Evolutionary conservation across 2,888 invertebrate species (phyloP), one percentile per base, ranked within the genome.

Genomic region (Latrodectus hesperus): DNA sequence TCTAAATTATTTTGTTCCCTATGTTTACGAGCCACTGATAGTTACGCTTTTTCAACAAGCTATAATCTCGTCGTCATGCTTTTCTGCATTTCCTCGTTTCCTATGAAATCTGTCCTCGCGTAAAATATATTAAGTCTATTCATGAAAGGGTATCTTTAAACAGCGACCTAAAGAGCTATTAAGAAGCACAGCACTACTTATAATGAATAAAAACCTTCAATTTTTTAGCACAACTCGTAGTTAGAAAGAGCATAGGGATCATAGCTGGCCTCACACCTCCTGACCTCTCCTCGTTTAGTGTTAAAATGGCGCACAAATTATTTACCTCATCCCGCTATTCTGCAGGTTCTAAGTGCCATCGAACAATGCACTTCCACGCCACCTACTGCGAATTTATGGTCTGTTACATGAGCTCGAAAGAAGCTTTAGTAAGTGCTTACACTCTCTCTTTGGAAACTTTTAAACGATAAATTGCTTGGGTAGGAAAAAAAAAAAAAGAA

Each of bases 321-420:
- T 82, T 82, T 82, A 38, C 67, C 74, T 74, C 68, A 70, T 70
- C 26, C 75, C 64, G 53, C 64, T 51, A 64, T 55, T 52, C 80
- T 16, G 75, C 70, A 75, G 65, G 60, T 65, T 65, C 76, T 75
- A 82, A 82, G 82, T 75, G 75, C 82, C 82, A 75, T 70, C 70
- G 17, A 82, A 75, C 82, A 82, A 75, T 75, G 60, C 75, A 17
- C 72, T 60, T 11, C 65, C 80, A 49, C 55, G 81, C 81, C 82
- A 74, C 82, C 82, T 55, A 75, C 75, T 75, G 75, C 49, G 82
- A 82, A 70, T 82, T 82, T 82, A 82, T 68, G 75, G 68, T 74
- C 70, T 82, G 82, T 70, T 82, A 82, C 75, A 82, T 73, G 68
- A 81, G 73, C 81, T 67, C 55, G 67, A 72, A 55, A 80, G 72